Evolutionary conservation across 2,113 vertebrate species (phyloP).

Genomic region (Diadophis punctatus): DNA sequence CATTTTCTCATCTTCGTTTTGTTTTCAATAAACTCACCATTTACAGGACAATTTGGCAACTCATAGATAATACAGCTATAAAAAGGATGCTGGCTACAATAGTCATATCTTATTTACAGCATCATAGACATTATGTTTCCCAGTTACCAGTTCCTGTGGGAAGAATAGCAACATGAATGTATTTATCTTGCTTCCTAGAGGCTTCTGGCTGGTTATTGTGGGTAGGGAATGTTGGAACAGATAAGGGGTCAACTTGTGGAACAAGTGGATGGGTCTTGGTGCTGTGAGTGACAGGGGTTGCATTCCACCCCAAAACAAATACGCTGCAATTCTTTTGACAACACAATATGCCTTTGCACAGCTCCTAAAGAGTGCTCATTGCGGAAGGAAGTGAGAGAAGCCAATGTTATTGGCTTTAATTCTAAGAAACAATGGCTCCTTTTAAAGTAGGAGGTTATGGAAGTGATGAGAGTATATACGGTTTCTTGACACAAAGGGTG

Average conservation of each 20-base stretch:
- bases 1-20: not conserved
- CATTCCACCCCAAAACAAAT: not conserved
- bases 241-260: not conserved
- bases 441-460: not conserved
- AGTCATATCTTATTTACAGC: not conserved
- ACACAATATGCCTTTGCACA: not conserved
- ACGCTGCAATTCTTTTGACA: not conserved
- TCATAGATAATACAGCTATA: not conserved
- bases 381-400: conserved; percentile 33
- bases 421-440: not conserved
- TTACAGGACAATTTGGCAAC: not conserved
- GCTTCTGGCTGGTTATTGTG: not conserved
- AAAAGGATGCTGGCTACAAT: not conserved
- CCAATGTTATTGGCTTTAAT: not conserved
- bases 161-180: not conserved
- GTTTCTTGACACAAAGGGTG: not conserved
- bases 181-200: too few relatives aligned
- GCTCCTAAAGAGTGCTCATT: not conserved
- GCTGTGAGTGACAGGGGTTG: not conserved
- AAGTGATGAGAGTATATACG: not conserved
- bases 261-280: not conserved
- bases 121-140: not conserved
- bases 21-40: not conserved
- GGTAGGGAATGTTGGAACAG: not conserved
- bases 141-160: not conserved